Conservation (phyloP, 2,797 vertebrate species). For the Naso thynnoides region DNA sequence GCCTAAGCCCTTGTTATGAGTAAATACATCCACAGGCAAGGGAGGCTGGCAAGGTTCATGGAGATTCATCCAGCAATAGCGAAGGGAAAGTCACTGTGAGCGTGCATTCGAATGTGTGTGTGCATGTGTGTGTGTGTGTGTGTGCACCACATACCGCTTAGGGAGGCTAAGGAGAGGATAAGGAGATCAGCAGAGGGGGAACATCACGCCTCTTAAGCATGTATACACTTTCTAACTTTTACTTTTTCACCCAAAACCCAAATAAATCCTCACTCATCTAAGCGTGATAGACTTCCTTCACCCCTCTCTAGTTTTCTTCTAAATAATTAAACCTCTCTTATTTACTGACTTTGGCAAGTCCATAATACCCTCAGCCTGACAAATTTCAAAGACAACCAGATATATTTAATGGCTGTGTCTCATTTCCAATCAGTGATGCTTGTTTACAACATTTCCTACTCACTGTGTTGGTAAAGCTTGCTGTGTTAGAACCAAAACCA, state of each 20-base stretch:
- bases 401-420: conserved; percentile 52
- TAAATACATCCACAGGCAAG: conserved; percentile 84
- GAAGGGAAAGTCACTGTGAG: conserved; percentile 48
- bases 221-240: conserved; percentile 82
- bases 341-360: conserved; percentile 38
- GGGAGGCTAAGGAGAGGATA: conserved; percentile 83
- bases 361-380: conserved; percentile 24
- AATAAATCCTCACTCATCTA: conserved; percentile 78
- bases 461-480: conserved; percentile 46
- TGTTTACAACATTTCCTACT: conserved; percentile 62
- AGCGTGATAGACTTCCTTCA: conserved; percentile 67
- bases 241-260: conserved; percentile 75
- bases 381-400: conserved; percentile 59
- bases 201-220: conserved; percentile 85
- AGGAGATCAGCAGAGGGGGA: conserved; percentile 82
- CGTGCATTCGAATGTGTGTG: conserved; percentile 12
- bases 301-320: conserved; percentile 17
- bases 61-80: conserved; percentile 76
- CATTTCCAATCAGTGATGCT: conserved; percentile 59
- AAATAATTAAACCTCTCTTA: conserved; percentile 51
- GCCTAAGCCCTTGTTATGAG: conserved; percentile 87
- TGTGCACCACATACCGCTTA: conserved; percentile 69
- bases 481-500: conserved; percentile 55
- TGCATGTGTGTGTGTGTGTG: conserved; percentile 1
- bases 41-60: conserved; percentile 79